phyloP scores from a whole-genome alignment of 2,888 invertebrate genomes.

The Phaedon cochleariae region DNA sequence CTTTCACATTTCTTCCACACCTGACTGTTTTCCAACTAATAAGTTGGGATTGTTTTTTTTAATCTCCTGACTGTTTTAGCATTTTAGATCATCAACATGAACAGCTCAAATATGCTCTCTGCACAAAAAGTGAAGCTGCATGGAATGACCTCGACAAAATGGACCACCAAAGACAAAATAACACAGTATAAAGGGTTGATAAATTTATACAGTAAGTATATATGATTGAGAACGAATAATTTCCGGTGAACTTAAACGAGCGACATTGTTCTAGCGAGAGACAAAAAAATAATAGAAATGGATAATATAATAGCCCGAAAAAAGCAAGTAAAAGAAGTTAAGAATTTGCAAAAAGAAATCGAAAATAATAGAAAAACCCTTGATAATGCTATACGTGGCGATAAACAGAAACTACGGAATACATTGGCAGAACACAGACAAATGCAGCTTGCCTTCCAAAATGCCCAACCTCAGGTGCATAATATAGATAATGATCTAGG shows the following conservation, averaged over 20 bases:
- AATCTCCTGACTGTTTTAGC: background rate
- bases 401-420: conserved; percentile 68
- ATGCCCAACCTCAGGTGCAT: conserved; percentile 58
- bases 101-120: conserved; percentile 63
- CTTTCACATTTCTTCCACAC: background rate
- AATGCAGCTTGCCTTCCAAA: conserved; percentile 67
- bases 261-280: conserved; percentile 68
- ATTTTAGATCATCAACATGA: conserved; percentile 35
- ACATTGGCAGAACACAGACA: conserved; percentile 68
- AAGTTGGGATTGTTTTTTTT: background rate
- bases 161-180: conserved; percentile 73
- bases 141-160: conserved; percentile 71
- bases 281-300: conserved; percentile 69
- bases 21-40: background rate
- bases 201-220: conserved; percentile 69
- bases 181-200: conserved; percentile 73
- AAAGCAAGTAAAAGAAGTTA: conserved; percentile 68
- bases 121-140: conserved; percentile 69
- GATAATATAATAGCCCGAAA: conserved; percentile 64
- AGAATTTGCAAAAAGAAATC: conserved; percentile 67
- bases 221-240: background rate
- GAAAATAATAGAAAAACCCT: conserved; percentile 66
- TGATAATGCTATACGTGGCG: conserved; percentile 68
- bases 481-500: background rate
- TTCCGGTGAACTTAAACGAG: background rate